Percentiles rank a stretch among this genome's conserved stretches.
Conservation (phyloP, 2,888 invertebrate species). For the Oscheius onirici region DNA sequence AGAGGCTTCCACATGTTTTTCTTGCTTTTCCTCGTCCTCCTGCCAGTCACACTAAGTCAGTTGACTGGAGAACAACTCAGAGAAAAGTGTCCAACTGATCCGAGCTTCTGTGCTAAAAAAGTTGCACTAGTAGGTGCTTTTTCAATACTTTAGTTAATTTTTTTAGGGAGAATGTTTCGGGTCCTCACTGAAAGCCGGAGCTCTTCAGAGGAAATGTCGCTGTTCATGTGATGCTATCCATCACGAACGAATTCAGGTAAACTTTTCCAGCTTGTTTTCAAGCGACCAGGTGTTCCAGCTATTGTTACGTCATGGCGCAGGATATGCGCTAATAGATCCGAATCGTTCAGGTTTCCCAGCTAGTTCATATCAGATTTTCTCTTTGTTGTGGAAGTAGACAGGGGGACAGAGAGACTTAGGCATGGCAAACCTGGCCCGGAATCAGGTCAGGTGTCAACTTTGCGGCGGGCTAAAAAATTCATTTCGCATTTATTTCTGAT, state of each 20-base stretch:
- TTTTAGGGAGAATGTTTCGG: constrained; percentile 59
- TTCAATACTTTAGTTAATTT: too few relatives aligned
- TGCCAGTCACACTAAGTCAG: not conserved
- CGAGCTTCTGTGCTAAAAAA: constrained; percentile 53
- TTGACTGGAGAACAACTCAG: constrained; percentile 35
- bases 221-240: constrained; percentile 55
- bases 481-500: too few relatives aligned
- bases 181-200: constrained; percentile 47
- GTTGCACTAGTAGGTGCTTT: constrained; percentile 42
- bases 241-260: constrained; percentile 49
- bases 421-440: too few relatives aligned
- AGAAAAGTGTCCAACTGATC: constrained; percentile 48
- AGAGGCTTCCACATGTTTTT: constrained; percentile 7
- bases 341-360: too few relatives aligned
- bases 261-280: too few relatives aligned
- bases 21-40: constrained; percentile 1
- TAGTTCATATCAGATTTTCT: not conserved
- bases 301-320: not conserved
- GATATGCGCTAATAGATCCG: not conserved
- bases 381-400: not conserved
- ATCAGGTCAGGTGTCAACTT: too few relatives aligned
- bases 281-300: not conserved
- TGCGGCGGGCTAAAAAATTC: too few relatives aligned
- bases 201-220: constrained; percentile 55
- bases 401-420: too few relatives aligned